Conservation (phyloP, 2,888 invertebrate species). For the Mesoligia furuncula region DNA sequence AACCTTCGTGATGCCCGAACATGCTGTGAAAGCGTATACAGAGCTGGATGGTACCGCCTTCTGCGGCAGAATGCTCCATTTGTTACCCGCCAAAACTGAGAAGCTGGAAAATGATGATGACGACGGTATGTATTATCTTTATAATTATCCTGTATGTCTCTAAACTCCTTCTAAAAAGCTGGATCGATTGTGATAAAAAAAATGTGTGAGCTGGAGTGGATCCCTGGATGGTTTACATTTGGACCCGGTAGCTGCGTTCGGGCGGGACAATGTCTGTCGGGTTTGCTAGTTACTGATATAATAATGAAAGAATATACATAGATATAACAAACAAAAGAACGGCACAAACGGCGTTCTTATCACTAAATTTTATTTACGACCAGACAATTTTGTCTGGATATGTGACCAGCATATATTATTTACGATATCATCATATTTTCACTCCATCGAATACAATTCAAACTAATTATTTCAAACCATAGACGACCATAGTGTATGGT, state of each 20-base stretch:
- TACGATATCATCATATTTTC: slow-evolving; percentile 7
- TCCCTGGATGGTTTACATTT: not conserved
- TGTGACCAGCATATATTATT: slow-evolving; percentile 4
- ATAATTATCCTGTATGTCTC: not conserved
- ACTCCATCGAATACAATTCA: not conserved
- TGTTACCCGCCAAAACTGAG: slow-evolving; percentile 96
- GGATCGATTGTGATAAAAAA: no score
- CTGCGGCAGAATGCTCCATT: slow-evolving; percentile 97
- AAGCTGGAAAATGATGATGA: slow-evolving; percentile 84
- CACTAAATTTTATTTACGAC: slow-evolving; percentile 11
- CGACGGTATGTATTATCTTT: slow-evolving; percentile 76
- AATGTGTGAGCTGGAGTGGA: not conserved
- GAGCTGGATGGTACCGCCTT: slow-evolving; percentile 97
- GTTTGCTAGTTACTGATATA: not conserved
- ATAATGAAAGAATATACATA: not conserved
- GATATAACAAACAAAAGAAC: no score
- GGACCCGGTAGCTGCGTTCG: not conserved
- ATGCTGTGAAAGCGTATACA: slow-evolving; percentile 96
- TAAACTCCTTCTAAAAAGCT: not conserved
- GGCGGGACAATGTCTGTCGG: not conserved
- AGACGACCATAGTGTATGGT: not conserved
- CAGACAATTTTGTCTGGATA: slow-evolving; percentile 9
- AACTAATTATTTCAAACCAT: not conserved
- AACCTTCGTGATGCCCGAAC: slow-evolving; percentile 98
- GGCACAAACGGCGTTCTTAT: slow-evolving; percentile 4